Base-by-base conservation (phyloP, 2,888 invertebrate species). In the Catocala fraxini region DNA sequence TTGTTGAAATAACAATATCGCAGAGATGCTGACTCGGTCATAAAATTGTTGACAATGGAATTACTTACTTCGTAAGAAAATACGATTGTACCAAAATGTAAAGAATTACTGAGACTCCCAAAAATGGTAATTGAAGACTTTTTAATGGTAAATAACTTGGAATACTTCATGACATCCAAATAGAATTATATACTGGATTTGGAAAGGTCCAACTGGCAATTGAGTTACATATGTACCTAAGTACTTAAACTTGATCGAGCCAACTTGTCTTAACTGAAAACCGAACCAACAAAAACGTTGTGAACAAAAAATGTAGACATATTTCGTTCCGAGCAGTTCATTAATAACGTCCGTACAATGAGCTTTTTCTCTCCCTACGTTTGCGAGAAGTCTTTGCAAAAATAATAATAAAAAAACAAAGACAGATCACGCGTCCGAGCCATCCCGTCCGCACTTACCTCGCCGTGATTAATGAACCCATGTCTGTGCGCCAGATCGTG, bases 391-490 rank as follows among this genome's bases (percentile, higher is more conserved):
- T 60, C 35, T 43, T 59, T 63, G 51, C 49, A 62, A 64, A 74
- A 71, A 73, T 66, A 75, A 73, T 39, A 39, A 35, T 2, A 25
- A 25, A 61, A 52, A 77, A 66, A 70, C 59, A 58, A 75, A 75
- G 75, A 77, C 65, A 72, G 74, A 73, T 63, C 68, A 63, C 70
- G 59, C 59, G 64, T 61, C 71, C 55, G 54, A 60, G 62, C 54
- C 68, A 73, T 78, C 70, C 61, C 64, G 55, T 70, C 68, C 60
- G 65, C 69, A 70, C 87, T 86, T 85, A 94, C 94, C 92, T 93
- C 90, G 70, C 94, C 94, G 80, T 94, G 94, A 79, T 93, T 94
- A 77, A 91, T 73, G 82, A 94, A 94, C 63, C 94, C 94, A 72
- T 93, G 93, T 70, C 86, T 88, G 71, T 91, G 90, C n/a, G 94